Conservation (phyloP, 2,888 invertebrate species). For the Timandra comae region DNA sequence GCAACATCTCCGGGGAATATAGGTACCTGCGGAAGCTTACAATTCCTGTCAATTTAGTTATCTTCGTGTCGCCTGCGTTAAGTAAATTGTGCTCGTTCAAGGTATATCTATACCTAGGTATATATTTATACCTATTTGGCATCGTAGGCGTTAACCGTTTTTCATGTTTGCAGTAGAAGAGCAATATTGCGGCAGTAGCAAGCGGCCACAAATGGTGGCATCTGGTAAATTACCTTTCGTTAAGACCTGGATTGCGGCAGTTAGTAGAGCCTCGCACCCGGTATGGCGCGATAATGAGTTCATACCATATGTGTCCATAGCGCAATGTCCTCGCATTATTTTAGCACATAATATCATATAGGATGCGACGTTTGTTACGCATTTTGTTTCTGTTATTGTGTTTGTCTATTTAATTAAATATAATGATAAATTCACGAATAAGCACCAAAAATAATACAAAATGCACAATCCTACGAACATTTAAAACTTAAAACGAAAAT, state of each 20-base stretch:
- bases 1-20: constrained; percentile 24
- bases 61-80: constrained; percentile 6
- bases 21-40: constrained; percentile 4
- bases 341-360: constrained; percentile 27
- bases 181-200: constrained; percentile 25
- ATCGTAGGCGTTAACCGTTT: constrained; percentile 19
- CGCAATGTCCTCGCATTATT: constrained; percentile 42
- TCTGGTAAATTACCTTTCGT: constrained; percentile 57
- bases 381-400: constrained; percentile 3
- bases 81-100: not conserved
- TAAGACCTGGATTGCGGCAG: constrained; percentile 60
- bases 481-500: too few species aligned
- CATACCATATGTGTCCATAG: constrained; percentile 49
- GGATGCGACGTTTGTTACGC: constrained; percentile 13
- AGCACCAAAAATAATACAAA: too few species aligned
- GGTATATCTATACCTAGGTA: constrained; percentile 1
- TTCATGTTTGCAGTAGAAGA: constrained; percentile 28
- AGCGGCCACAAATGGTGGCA: constrained; percentile 39
- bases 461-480: too few species aligned
- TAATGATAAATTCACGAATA: too few species aligned
- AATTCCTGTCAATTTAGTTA: not conserved
- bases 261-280: constrained; percentile 38
- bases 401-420: too few species aligned
- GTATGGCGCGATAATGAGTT: constrained; percentile 49
- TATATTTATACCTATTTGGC: too few species aligned